Conservation (phyloP, 2,888 invertebrate genomes). For the Spicauda simplicius region DNA sequence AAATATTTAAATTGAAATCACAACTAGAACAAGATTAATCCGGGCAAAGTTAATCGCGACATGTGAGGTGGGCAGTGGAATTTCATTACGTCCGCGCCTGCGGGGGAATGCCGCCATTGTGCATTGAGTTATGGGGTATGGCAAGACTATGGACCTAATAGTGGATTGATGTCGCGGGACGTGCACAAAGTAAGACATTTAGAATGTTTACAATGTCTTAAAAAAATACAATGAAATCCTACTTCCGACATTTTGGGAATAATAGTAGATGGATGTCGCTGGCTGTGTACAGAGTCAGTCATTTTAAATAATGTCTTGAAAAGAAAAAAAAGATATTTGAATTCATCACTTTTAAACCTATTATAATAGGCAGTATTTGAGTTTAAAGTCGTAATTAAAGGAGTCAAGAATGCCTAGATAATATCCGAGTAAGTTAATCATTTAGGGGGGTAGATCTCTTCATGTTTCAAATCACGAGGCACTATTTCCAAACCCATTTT, state of each 20-base stretch:
- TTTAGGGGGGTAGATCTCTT: no score
- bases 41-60: constrained; percentile 52
- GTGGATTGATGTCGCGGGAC: constrained; percentile 41
- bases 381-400: no score
- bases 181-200: not conserved
- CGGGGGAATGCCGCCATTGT: constrained; percentile 64
- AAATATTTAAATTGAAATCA: constrained; percentile 26
- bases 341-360: no score
- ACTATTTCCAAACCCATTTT: no score
- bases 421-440: no score
- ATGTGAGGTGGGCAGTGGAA: constrained; percentile 55
- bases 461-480: no score
- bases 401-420: no score
- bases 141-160: constrained; percentile 49
- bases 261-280: constrained; percentile 45
- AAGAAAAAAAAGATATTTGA: no score
- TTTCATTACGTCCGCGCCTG: constrained; percentile 70
- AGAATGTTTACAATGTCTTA: not conserved
- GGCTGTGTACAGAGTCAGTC: constrained; percentile 15
- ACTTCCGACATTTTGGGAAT: no score
- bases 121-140: constrained; percentile 81
- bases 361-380: no score
- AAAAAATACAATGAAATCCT: no score
- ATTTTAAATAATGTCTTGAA: not conserved
- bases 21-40: constrained; percentile 26